Conservation (phyloP, 2,113 vertebrate genomes). For the Indicator maculatus region DNA sequence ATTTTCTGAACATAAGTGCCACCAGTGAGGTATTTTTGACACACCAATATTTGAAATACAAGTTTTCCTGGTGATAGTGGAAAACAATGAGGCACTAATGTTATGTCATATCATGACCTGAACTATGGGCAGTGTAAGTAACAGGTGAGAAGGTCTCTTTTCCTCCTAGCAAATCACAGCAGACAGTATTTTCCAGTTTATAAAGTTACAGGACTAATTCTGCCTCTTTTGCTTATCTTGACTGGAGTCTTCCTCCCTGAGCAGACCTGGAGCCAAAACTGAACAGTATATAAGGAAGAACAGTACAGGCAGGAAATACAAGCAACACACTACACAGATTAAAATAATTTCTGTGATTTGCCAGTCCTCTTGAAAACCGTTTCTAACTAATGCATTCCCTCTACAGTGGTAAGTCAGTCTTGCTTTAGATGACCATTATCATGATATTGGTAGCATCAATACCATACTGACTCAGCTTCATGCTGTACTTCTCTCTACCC, state of each 20-base stretch:
- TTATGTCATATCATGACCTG: not conserved
- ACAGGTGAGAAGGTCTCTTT: not conserved
- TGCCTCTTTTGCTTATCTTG: not conserved
- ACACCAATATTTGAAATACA: not conserved
- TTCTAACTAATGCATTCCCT: not conserved
- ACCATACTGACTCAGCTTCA: not conserved
- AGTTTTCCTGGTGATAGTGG: not conserved
- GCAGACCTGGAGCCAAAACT: not conserved
- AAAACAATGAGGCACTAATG: not conserved
- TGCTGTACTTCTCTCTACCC: not conserved
- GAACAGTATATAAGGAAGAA: not conserved
- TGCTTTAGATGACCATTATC: not conserved
- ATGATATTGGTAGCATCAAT: not conserved
- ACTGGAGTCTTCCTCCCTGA: not conserved
- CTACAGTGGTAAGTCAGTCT: not conserved
- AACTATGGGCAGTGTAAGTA: not conserved
- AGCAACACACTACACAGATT: not conserved
- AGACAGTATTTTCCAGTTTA: not conserved
- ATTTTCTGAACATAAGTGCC: not conserved
- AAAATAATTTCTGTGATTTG: constrained; percentile 3
- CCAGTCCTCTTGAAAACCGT: constrained; percentile 4
- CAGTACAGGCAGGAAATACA: not conserved
- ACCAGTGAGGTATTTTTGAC: not conserved
- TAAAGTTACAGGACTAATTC: not conserved
- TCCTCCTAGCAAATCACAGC: not conserved